A percentile compares a stretch with the other conserved stretches of the same genome.
phyloP scores from a whole-genome alignment of 2,113 vertebrate species.

The Regulus satrapa region DNA sequence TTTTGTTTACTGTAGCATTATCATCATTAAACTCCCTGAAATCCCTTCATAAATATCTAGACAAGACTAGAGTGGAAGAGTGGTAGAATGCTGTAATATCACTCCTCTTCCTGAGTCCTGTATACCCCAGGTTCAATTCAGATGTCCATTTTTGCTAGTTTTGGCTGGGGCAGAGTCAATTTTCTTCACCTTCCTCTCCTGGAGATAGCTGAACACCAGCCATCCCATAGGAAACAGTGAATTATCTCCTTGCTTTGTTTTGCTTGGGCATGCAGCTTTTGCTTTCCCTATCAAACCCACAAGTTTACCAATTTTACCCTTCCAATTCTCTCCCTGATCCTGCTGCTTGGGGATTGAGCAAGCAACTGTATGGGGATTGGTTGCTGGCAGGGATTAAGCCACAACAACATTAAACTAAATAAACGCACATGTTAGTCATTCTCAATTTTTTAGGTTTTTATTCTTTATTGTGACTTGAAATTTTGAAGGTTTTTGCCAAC shows the following conservation, averaged over 20 bases:
- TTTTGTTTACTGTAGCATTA: not conserved
- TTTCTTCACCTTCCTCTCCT: not conserved
- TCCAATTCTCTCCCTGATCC: not conserved
- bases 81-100: not conserved
- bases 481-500: not conserved
- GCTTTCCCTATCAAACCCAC: not conserved
- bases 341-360: not conserved
- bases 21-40: not conserved
- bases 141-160: not conserved
- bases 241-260: not conserved
- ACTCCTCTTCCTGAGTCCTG: not conserved
- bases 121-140: not conserved
- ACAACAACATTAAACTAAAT: not conserved
- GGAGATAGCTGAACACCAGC: not conserved
- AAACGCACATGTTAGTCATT: not conserved
- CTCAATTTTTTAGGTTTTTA: not conserved
- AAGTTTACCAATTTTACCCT: not conserved
- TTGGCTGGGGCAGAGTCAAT: accelerated
- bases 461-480: not conserved
- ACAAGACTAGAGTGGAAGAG: not conserved
- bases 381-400: not conserved
- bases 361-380: not conserved
- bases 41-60: not conserved
- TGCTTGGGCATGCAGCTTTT: not conserved
- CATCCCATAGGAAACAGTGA: not conserved